A percentile compares a stretch with the other conserved stretches of the same genome.
Conservation (phyloP, 2,888 invertebrate genomes). For the Litoditis marina region DNA sequence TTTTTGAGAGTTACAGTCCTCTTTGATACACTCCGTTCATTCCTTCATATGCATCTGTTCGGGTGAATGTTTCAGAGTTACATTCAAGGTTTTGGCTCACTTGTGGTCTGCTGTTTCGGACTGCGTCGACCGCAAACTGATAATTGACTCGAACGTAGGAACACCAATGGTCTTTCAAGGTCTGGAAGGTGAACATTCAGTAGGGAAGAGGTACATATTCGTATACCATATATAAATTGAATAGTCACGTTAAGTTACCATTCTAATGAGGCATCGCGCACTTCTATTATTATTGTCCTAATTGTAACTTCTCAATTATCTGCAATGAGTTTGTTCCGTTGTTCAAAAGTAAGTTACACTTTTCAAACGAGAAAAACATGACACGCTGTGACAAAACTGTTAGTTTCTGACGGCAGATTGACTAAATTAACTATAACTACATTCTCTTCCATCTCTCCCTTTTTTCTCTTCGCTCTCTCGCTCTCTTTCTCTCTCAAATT, state of each 20-base stretch:
- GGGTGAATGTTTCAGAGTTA: neutral
- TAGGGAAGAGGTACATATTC: neutral
- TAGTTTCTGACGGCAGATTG: no score
- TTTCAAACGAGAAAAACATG: neutral
- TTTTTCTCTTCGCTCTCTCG: neutral
- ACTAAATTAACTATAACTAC: no score
- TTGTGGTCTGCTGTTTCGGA: constrained; percentile 58
- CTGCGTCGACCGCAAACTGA: constrained; percentile 61
- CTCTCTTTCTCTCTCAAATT: neutral
- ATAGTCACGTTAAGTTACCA: no score
- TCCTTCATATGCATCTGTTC: neutral
- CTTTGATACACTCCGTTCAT: neutral
- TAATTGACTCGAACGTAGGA: constrained; percentile 61
- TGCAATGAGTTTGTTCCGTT: neutral
- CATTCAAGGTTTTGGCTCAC: constrained; percentile 14
- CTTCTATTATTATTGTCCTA: no score
- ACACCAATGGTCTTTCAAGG: constrained; percentile 55
- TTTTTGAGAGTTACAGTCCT: constrained; percentile 10
- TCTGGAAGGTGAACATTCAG: constrained; percentile 62
- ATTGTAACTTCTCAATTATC: no score
- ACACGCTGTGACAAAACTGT: no score
- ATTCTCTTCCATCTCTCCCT: neutral
- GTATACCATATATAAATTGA: no score
- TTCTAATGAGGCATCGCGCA: no score
- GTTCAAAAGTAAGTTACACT: neutral